Percentiles rank a stretch among this genome's conserved stretches.
Evolutionary conservation across 2,888 invertebrate species (phyloP).

Genomic region (Dilophus febrilis): DNA sequence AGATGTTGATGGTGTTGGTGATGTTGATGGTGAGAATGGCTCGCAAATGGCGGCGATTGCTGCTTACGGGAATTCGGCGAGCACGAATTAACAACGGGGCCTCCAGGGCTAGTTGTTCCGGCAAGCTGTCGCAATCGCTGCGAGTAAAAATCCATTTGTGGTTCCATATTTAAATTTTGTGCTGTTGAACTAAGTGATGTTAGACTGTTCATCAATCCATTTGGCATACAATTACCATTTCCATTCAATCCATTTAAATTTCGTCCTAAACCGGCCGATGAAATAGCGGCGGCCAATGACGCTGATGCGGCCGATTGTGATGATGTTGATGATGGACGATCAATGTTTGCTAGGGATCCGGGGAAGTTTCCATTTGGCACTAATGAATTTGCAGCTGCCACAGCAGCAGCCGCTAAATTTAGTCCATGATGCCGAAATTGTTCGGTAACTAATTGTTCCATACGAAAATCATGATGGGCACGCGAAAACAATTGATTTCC

Average conservation of each 20-base stretch:
- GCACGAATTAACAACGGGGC: slow-evolving; percentile 57
- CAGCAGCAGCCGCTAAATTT: slow-evolving; percentile 58
- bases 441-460: slow-evolving; percentile 70
- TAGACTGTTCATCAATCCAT: not conserved
- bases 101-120: slow-evolving; percentile 80
- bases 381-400: slow-evolving; percentile 42
- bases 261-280: slow-evolving; percentile 5
- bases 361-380: slow-evolving; percentile 43
- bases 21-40: slow-evolving; percentile 46
- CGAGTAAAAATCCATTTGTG: slow-evolving; percentile 97
- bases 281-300: slow-evolving; percentile 25
- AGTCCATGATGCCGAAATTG: slow-evolving; percentile 67
- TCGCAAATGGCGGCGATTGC: slow-evolving; percentile 57
- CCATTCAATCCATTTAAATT: not conserved
- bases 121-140: slow-evolving; percentile 98
- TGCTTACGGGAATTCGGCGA: slow-evolving; percentile 69
- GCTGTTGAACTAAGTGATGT: slow-evolving; percentile 16
- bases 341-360: slow-evolving; percentile 31
- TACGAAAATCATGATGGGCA: slow-evolving; percentile 62
- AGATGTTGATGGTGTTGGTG: slow-evolving; percentile 19
- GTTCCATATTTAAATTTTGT: slow-evolving; percentile 58
- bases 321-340: slow-evolving; percentile 37
- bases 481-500: slow-evolving; percentile 55
- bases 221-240: slow-evolving; percentile 17
- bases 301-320: slow-evolving; percentile 24